Evolutionary conservation across 2,797 vertebrate species (phyloP).

Genomic region (Mus caroli): DNA sequence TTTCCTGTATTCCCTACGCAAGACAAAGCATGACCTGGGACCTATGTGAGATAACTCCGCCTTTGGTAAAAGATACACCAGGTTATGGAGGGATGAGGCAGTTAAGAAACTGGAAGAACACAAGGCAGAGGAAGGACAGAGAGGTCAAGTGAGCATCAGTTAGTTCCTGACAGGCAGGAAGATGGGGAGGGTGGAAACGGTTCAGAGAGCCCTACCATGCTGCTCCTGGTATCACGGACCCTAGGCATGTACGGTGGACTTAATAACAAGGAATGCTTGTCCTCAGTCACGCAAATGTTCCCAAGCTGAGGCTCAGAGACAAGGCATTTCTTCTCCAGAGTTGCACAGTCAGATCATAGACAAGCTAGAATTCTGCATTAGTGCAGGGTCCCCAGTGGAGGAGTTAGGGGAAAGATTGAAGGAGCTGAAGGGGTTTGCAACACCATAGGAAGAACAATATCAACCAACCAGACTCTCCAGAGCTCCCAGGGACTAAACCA

Average conservation of each 20-base stretch:
- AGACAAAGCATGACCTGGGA: background rate
- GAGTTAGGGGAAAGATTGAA: no score
- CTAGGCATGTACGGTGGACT: background rate
- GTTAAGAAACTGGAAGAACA: background rate
- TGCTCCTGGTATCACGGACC: background rate
- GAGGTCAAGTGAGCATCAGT: background rate
- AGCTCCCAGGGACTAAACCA: no score
- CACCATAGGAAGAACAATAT: no score
- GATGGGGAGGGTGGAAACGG: background rate
- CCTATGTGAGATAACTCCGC: background rate
- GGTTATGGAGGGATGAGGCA: background rate
- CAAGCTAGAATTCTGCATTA: background rate
- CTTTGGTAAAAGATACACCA: background rate
- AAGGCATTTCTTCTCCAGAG: background rate
- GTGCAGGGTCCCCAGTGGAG: background rate
- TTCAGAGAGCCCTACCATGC: background rate
- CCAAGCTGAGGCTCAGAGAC: background rate
- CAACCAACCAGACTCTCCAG: no score
- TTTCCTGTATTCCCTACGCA: slow-evolving; percentile 13
- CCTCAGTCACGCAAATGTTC: background rate
- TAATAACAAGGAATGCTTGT: background rate
- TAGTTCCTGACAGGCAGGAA: background rate
- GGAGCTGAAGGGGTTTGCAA: no score
- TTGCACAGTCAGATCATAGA: background rate
- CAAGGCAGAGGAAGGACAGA: background rate